phyloP scores from a whole-genome alignment of 2,113 vertebrate genomes.

The Pterocles burchelli region DNA sequence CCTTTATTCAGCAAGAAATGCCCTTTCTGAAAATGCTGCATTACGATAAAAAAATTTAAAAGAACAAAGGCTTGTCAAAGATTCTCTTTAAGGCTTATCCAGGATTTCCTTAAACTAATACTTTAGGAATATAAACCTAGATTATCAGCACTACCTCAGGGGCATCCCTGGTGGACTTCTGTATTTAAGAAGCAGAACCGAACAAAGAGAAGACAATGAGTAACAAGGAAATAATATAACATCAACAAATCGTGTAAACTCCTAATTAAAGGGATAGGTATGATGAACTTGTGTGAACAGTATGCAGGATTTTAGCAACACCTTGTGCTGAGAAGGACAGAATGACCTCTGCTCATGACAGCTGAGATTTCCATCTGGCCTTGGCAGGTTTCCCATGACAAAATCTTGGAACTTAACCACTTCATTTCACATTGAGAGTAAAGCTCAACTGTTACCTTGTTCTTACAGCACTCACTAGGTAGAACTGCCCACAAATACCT shows the following conservation, averaged over 20 bases:
- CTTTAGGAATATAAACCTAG: not conserved
- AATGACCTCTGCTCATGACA: constrained; percentile 33
- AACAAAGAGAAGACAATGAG: not conserved
- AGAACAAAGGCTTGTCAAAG: not conserved
- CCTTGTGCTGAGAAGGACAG: constrained; percentile 22
- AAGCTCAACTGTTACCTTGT: not conserved
- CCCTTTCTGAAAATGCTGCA: not conserved
- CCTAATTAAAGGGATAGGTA: not conserved
- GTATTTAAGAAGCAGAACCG: not conserved
- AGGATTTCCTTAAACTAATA: not conserved
- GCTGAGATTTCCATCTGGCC: constrained; percentile 60
- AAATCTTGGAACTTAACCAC: not conserved
- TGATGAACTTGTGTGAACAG: not conserved
- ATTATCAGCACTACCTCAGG: not conserved
- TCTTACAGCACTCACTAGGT: not conserved
- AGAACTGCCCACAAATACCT: too few relatives aligned
- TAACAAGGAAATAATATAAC: not conserved
- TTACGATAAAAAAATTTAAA: not conserved
- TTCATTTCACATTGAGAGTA: not conserved
- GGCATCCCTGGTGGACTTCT: not conserved
- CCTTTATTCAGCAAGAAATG: not conserved
- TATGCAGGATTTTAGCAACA: not conserved
- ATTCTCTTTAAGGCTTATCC: not conserved
- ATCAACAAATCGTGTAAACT: not conserved
- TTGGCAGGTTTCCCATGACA: constrained; percentile 21